Evolutionary conservation across 1,140 invertebrate genomes (phyloP).

Genomic region (Drosophila insularis): DNA sequence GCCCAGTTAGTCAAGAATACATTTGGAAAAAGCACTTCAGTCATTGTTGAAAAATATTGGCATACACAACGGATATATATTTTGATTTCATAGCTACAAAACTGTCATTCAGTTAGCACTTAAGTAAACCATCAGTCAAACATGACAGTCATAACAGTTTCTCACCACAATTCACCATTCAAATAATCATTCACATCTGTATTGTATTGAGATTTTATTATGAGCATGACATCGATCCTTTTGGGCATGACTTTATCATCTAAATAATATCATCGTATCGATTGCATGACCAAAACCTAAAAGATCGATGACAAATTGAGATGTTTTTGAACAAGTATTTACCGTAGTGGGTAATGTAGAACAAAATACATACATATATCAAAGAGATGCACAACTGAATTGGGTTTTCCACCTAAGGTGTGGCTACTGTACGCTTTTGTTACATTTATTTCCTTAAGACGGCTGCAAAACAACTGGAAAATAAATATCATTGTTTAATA

Average conservation of each 20-base stretch:
- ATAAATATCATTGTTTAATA: not conserved
- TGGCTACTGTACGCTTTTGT: constrained; percentile 5
- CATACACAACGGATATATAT: too few species aligned
- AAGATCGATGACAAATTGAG: not conserved
- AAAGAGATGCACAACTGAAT: not conserved
- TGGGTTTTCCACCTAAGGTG: not conserved
- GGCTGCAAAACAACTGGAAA: not conserved
- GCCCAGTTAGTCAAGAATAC: too few species aligned
- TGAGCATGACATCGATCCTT: not conserved
- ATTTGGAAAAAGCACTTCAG: too few species aligned
- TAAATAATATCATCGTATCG: not conserved
- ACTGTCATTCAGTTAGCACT: not conserved
- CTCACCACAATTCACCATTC: constrained; percentile 3
- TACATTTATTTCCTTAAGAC: constrained; percentile 1
- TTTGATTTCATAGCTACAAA: not conserved
- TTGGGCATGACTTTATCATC: not conserved
- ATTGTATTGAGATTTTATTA: not conserved
- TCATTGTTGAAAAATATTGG: too few species aligned
- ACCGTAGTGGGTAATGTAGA: not conserved
- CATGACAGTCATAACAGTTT: not conserved
- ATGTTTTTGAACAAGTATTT: constrained; percentile 4
- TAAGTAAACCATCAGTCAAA: constrained; percentile 1
- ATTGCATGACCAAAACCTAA: not conserved
- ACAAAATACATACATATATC: not conserved
- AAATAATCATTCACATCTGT: not conserved